Conservation (phyloP, 2,888 invertebrate genomes). For the Icerya purchasi region DNA sequence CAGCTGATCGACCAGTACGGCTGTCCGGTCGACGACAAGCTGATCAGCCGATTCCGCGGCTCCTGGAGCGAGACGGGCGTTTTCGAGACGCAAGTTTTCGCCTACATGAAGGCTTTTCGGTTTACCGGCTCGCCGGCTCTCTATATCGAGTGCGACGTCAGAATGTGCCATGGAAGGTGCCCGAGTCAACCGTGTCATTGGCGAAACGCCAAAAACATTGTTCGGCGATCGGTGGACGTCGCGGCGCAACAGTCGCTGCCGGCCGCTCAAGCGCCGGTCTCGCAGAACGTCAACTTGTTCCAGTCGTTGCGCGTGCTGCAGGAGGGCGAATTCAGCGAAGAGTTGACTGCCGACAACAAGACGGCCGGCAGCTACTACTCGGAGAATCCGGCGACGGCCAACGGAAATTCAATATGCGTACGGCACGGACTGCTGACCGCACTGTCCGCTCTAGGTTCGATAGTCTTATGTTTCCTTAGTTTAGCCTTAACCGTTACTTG, state of each 20-base stretch:
- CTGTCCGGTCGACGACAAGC: slow-evolving; percentile 82
- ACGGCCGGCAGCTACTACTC: background rate
- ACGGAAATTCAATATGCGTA: slow-evolving; percentile 37
- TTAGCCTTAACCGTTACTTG: slow-evolving; percentile 55
- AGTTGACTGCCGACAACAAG: slow-evolving; percentile 24
- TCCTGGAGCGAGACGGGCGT: slow-evolving; percentile 81
- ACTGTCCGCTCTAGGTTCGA: slow-evolving; percentile 41
- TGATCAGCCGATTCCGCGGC: slow-evolving; percentile 76
- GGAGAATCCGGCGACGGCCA: background rate
- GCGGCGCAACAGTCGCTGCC: slow-evolving; percentile 18
- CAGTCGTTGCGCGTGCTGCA: slow-evolving; percentile 71
- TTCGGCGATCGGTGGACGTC: slow-evolving; percentile 41
- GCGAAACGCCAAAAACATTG: slow-evolving; percentile 65
- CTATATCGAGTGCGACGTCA: slow-evolving; percentile 82
- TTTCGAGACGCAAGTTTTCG: slow-evolving; percentile 81
- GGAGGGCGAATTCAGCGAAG: slow-evolving; percentile 55
- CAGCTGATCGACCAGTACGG: slow-evolving; percentile 81
- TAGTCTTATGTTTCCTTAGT: slow-evolving; percentile 46
- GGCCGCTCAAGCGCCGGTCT: slow-evolving; percentile 34
- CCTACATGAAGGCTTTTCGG: slow-evolving; percentile 83
- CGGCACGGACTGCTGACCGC: slow-evolving; percentile 41
- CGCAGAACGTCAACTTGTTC: slow-evolving; percentile 75
- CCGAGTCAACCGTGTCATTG: slow-evolving; percentile 84
- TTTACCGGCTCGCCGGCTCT: slow-evolving; percentile 85
- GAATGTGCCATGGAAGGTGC: slow-evolving; percentile 88